These are phyloP conservation scores for Xestobium rufovillosum DNA, from an alignment of 2,888 invertebrate genomes.

Conservation along the genomic window DNA sequence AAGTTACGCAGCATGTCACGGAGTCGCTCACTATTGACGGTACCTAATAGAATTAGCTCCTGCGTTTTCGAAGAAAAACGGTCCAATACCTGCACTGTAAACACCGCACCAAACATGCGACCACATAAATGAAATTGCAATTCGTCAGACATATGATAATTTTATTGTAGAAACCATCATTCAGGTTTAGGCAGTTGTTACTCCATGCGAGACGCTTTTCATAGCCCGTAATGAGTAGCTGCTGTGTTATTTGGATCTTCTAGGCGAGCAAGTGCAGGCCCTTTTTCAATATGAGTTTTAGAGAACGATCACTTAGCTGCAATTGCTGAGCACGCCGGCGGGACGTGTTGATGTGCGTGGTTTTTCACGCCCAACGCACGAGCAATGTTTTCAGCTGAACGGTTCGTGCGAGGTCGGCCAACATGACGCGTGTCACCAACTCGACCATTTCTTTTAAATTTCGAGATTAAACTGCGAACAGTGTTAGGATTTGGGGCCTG, in stretches of 20 bases:
- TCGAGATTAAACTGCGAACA: background rate
- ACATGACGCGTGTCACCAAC: slow-evolving; percentile 1
- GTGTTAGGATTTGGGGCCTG: background rate
- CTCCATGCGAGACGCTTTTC: background rate
- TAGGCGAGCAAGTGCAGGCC: background rate
- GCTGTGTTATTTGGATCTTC: slow-evolving; percentile 1
- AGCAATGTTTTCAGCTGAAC: slow-evolving; percentile 2
- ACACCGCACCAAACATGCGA: too few species aligned
- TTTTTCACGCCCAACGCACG: background rate
- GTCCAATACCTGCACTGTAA: too few species aligned
- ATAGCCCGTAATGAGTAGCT: slow-evolving; percentile 1
- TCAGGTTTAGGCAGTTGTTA: background rate
- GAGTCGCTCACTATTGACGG: too few species aligned
- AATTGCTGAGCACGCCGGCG: slow-evolving; percentile 3
- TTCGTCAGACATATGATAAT: too few species aligned
- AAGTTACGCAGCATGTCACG: too few species aligned
- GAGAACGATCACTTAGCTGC: background rate
- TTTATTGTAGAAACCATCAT: too few species aligned
- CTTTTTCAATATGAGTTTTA: background rate
- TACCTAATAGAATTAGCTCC: too few species aligned
- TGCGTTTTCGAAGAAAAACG: too few species aligned
- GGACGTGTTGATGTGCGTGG: background rate
- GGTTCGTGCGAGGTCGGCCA: slow-evolving; percentile 3
- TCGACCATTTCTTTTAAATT: background rate
- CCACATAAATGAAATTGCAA: too few species aligned